Percentiles rank a stretch among this genome's conserved stretches.
Evolutionary conservation across 2,888 invertebrate species (phyloP).

Genomic region (Apodemia duryi): DNA sequence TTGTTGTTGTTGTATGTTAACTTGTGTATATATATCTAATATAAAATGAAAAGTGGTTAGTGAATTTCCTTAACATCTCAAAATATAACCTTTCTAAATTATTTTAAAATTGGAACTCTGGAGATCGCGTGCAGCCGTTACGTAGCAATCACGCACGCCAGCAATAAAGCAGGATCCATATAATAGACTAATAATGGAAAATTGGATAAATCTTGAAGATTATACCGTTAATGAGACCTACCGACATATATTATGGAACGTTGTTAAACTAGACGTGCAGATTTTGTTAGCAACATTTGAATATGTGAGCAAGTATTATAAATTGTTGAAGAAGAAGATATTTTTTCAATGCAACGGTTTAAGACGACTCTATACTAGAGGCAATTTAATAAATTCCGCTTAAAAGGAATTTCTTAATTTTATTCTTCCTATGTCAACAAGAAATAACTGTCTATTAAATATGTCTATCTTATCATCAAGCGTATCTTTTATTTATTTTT

Average conservation of each 20-base stretch:
- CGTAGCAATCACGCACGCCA: constrained; percentile 42
- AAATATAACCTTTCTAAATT: no score
- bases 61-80: no score
- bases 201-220: constrained; percentile 64
- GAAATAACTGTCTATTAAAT: no score
- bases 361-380: no score
- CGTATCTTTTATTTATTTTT: no score
- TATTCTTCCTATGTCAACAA: no score
- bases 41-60: no score
- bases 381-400: no score
- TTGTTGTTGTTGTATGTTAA: no score
- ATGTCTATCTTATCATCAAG: no score
- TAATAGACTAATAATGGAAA: constrained; percentile 54
- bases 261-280: constrained; percentile 22
- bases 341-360: background rate
- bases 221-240: constrained; percentile 43
- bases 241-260: constrained; percentile 46
- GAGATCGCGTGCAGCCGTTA: constrained; percentile 49
- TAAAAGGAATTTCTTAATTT: no score
- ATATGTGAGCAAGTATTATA: background rate
- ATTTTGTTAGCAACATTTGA: background rate
- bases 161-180: constrained; percentile 44
- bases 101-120: constrained; percentile 17
- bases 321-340: background rate
- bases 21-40: no score